Evolutionary conservation across 2,888 invertebrate species (phyloP).

Genomic region (Capitulum mitella): DNA sequence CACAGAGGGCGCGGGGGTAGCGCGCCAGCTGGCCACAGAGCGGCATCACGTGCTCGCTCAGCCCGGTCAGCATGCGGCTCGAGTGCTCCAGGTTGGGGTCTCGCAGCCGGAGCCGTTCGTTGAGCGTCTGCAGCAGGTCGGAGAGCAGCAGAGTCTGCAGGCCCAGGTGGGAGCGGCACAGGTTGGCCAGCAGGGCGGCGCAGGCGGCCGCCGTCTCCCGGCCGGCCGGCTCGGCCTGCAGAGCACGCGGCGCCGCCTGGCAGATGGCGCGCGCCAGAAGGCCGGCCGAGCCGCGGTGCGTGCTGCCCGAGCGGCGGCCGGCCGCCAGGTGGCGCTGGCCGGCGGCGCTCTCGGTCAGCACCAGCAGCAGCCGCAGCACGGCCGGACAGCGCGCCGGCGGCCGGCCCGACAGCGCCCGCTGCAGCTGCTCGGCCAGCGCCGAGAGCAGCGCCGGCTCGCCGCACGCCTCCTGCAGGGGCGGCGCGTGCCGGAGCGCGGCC

Average conservation of each 20-base stretch:
- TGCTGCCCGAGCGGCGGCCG: conserved; percentile 13
- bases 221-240: neutral
- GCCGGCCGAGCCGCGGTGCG: conserved; percentile 17
- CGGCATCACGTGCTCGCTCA: conserved; percentile 3
- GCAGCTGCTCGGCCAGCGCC: neutral
- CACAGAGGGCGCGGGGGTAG: conserved; percentile 20
- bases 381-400: neutral
- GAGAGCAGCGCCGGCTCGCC: conserved; percentile 1
- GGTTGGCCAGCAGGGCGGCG: neutral
- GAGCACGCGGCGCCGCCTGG: neutral
- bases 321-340: conserved; percentile 1
- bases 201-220: neutral
- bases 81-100: conserved; percentile 19
- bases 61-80: neutral
- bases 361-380: neutral
- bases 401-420: neutral
- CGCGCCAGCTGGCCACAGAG: neutral
- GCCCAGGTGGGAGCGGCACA: conserved; percentile 11
- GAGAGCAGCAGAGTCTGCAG: conserved; percentile 2
- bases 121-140: neutral
- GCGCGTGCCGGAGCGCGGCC: neutral
- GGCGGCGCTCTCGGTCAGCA: neutral
- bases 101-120: neutral
- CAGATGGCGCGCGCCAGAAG: conserved; percentile 9
- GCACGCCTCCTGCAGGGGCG: conserved; percentile 7